Conservation (phyloP, 2,797 vertebrate genomes). For the Amphiprion clarkii region DNA sequence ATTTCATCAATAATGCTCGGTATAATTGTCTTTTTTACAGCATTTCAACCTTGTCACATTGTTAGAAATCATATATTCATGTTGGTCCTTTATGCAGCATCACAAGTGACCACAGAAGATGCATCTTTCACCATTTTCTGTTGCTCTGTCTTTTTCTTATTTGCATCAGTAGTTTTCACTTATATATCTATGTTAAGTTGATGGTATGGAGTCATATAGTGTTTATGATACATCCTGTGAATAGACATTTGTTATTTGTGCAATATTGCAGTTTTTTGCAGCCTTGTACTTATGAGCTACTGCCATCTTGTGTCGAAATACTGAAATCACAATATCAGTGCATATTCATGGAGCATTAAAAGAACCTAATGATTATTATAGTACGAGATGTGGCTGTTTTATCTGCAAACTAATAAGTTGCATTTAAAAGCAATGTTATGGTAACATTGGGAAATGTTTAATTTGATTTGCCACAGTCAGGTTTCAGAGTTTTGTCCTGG, state of each 20-base stretch:
- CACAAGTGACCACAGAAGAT: background rate
- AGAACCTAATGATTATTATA: background rate
- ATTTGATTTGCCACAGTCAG: background rate
- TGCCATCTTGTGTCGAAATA: conserved; percentile 77
- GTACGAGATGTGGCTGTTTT: background rate
- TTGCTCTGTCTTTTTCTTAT: background rate
- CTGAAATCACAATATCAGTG: conserved; percentile 14
- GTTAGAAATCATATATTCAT: background rate
- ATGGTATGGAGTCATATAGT: no score
- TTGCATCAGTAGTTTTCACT: background rate
- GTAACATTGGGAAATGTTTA: background rate
- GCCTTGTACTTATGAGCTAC: conserved; percentile 20
- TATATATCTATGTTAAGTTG: background rate
- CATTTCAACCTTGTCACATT: no score
- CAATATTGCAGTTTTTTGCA: background rate
- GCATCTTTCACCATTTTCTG: background rate
- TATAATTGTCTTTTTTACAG: no score
- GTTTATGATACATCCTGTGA: no score
- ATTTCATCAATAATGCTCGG: no score
- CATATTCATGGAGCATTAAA: background rate
- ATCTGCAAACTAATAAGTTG: background rate
- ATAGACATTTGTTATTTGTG: background rate
- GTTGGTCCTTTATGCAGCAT: background rate
- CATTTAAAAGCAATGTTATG: background rate
- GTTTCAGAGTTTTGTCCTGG: background rate